Evolutionary conservation across 1,140 invertebrate genomes (phyloP), one percentile per base, ranked within the genome.

Genomic region (Drosophila athabasca): DNA sequence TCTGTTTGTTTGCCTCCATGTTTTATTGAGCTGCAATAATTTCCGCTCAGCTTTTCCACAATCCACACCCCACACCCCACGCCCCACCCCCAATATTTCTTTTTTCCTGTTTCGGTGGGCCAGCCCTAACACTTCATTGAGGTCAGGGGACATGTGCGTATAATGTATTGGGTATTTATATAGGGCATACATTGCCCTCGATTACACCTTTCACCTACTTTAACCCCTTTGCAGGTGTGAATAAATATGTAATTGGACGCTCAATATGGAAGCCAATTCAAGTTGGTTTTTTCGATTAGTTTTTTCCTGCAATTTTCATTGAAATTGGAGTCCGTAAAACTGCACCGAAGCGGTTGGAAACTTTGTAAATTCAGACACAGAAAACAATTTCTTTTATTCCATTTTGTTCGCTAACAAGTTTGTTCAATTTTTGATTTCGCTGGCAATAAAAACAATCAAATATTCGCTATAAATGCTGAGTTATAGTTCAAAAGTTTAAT

Each of bases 21-120:
- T 68, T 83, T 83, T 83, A 79, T 85, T 73, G 72, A 61, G 67
- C 61, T 71, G 73, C 67, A 85, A 64, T 81, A 85, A 81, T 87
- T 77, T 85, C 73, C 64, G 54, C 45, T 51, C 55, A 46, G 55
- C 22, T 41, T 64, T 60, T 51, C 60, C 17, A 19, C 17, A 19
- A 19, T 19, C 17, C 17, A 19, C 17, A 19, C 44, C 17, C 6
- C 11, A 49, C 17, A 4, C 31, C 11, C 3, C 11, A 49, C 17
- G 1, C 31, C 11, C 3, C 1, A 1, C 35, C 13, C 24, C 24
- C 0, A 4, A 26, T 26, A 1, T 13, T 39, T 2, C 9, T 39
- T 39, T 39, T 39, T 17, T 46, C 17, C 17, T 53, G n/a, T 53
- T 54, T 22, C 51, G 62, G n/a, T 19, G n/a, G 13, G 29, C 35